Percentiles rank a stretch among this genome's conserved stretches.
Conservation (phyloP, 2,888 invertebrate species). For the Eubasilissa splendida region DNA sequence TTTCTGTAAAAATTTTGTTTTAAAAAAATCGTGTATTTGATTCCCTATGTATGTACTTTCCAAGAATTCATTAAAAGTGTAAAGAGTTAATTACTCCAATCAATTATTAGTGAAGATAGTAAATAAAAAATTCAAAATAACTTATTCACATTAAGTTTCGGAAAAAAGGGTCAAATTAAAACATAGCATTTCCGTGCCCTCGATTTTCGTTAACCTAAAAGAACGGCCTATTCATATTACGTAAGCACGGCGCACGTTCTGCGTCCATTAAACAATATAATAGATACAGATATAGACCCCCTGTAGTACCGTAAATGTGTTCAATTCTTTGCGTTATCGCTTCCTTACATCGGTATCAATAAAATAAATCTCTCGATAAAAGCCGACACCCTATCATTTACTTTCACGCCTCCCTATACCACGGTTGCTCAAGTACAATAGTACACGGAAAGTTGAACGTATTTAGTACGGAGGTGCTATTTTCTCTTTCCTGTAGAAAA, state of each 20-base stretch:
- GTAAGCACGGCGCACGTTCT: conserved; percentile 21
- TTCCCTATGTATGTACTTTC: too few relatives aligned
- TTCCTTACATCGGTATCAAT: conserved; percentile 38
- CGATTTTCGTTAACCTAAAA: conserved; percentile 8
- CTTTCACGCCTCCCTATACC: neutral
- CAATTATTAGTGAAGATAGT: too few relatives aligned
- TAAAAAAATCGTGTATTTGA: too few relatives aligned
- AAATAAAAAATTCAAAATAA: neutral
- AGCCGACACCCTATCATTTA: conserved; percentile 34
- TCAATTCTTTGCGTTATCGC: conserved; percentile 36
- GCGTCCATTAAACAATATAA: conserved; percentile 27
- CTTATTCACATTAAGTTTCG: neutral
- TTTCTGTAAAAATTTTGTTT: too few relatives aligned
- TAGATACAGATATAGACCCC: conserved; percentile 21
- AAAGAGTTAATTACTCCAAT: too few relatives aligned
- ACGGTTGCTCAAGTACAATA: neutral
- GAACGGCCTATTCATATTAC: conserved; percentile 24
- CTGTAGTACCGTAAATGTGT: conserved; percentile 23
- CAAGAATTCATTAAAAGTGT: too few relatives aligned
- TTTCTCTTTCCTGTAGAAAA: neutral
- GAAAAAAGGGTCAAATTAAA: conserved; percentile 9
- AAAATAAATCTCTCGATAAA: conserved; percentile 36
- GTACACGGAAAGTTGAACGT: neutral
- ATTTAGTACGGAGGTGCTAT: neutral
- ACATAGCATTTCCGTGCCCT: neutral